Base-by-base conservation (phyloP, 2,113 vertebrate genomes). In the Anolis sagrei region DNA sequence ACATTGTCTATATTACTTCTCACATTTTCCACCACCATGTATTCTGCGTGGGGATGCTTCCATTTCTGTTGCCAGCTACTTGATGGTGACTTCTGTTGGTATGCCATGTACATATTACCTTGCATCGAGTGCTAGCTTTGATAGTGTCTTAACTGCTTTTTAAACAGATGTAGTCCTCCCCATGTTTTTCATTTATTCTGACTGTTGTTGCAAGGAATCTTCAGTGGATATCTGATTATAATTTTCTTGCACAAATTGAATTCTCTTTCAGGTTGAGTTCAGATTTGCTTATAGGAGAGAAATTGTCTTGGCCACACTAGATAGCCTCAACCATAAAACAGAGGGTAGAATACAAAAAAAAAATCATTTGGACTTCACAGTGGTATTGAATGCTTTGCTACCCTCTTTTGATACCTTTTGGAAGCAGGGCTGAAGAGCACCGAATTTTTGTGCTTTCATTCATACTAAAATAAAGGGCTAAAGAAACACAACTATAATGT, bases 1-100 rank as follows among this genome's bases (percentile, higher is more conserved):
- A 29, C 21, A 66, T 91, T 85, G 79, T 90, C 69, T 90, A 84
- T 86, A 64, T 64, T 76, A 44, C 48, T 82, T 92, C 19, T 72
- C 39, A 27, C 49, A 79, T 81, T 75, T 64, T 16, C 58, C 39
- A 14, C 11, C 2, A 18, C 19, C 36, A 36, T 36, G 25, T 5
- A 18, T 66, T 61, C 29, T 34, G 29, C 29, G 34, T 6, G 32
- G 8, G 54, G 11, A 58, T 36, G 19, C 14, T 13, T 19, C 62
- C 7, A 4, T 23, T 16, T 64, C 18, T 58, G 2, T 16, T 54
- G 44, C 10, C 13, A 25, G 1, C 29, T 25, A 51, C 70, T 54
- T 23, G 32, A 32, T 10, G 78, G 61, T 25, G 8, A 21, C 8
- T 9, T 48, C 11, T 23, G 19, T 61, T 48, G 11, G 7, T 14